A percentile compares a stretch with the other conserved stretches of the same genome.
Evolutionary conservation across 2,113 vertebrate species (phyloP).

Genomic region (Lophura nycthemera): DNA sequence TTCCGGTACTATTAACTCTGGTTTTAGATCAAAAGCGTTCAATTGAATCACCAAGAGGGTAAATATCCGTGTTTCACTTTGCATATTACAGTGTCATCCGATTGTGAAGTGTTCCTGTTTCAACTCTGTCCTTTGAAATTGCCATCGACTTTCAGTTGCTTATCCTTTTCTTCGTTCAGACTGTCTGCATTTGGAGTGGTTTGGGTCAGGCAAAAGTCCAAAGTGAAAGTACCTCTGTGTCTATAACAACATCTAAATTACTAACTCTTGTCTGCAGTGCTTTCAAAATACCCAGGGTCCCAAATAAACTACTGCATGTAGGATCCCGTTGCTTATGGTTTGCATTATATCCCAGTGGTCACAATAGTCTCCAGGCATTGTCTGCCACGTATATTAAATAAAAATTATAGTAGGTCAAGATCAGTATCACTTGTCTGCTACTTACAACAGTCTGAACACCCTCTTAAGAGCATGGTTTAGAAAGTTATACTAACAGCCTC

Average conservation of each 20-base stretch:
- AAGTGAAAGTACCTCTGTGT: neutral
- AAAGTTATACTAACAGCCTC: neutral
- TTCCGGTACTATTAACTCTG: neutral
- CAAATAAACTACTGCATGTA: fast-evolving
- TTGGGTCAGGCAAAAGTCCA: neutral
- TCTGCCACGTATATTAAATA: neutral
- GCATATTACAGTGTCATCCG: neutral
- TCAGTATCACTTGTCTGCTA: neutral
- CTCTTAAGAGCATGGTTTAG: neutral
- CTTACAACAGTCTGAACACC: neutral
- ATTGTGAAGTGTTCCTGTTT: neutral
- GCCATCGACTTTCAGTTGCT: neutral
- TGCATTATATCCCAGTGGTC: neutral
- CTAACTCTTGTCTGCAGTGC: neutral
- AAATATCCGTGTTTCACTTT: neutral
- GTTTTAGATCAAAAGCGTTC: neutral
- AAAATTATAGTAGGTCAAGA: neutral
- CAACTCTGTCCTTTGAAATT: neutral
- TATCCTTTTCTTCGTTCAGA: fast-evolving
- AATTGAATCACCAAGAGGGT: neutral
- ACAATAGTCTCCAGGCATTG: neutral
- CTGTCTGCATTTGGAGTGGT: neutral
- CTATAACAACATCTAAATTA: neutral
- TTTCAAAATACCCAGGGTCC: neutral
- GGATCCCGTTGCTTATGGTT: neutral